Evolutionary conservation across 2,888 invertebrate genomes (phyloP).

Genomic region (Hydrotaea diabolus): DNA sequence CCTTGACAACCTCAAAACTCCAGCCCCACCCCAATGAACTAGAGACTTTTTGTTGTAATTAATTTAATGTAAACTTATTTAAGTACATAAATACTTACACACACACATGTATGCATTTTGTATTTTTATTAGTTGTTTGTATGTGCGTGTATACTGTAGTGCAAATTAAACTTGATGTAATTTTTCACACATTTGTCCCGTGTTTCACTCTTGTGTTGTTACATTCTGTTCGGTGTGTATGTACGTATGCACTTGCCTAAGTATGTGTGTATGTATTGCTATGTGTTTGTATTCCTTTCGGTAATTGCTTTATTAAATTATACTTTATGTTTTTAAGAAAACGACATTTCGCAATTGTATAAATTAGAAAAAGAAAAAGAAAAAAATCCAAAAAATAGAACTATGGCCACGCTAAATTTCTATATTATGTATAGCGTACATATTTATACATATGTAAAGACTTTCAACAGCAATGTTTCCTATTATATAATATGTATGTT

Average conservation of each 20-base stretch:
- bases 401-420: neutral
- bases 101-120: neutral
- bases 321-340: neutral
- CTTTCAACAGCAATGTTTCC: conserved; percentile 49
- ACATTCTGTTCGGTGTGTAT: too few relatives aligned
- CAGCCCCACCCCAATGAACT: conserved; percentile 16
- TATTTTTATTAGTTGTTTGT: conserved; percentile 16
- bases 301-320: conserved; percentile 52
- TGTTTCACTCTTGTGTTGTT: too few relatives aligned
- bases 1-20: neutral
- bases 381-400: neutral
- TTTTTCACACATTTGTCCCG: neutral
- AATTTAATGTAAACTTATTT: neutral
- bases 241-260: neutral
- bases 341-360: conserved; percentile 38
- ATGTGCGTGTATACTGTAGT: conserved; percentile 35
- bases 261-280: neutral
- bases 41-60: conserved; percentile 27
- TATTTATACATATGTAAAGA: neutral
- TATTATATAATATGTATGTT: conserved; percentile 50
- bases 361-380: conserved; percentile 26
- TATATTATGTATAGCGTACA: conserved; percentile 7
- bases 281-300: neutral
- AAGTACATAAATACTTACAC: conserved; percentile 3
- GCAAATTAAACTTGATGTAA: conserved; percentile 46